Conservation (phyloP, 2,888 invertebrate species). For the Meloe dianella region DNA sequence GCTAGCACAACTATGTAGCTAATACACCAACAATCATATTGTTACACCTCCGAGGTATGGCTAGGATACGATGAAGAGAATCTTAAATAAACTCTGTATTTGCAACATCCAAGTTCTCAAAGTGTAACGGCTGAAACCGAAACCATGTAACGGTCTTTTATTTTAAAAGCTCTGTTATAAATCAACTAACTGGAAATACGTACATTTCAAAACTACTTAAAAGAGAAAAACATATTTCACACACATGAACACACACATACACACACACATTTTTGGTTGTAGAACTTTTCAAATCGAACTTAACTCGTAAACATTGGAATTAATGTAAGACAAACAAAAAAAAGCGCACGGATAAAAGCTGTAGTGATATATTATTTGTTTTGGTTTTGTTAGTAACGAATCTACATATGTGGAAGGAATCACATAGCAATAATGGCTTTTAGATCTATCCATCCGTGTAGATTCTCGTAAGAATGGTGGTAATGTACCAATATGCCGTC, state of each 20-base stretch:
- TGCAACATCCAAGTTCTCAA: slow-evolving; percentile 9
- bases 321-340: background rate
- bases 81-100: slow-evolving; percentile 6
- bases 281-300: slow-evolving; percentile 11
- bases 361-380: background rate
- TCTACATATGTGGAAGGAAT: background rate
- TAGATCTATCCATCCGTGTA: slow-evolving; percentile 3
- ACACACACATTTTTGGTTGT: background rate
- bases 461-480: background rate
- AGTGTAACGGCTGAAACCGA: slow-evolving; percentile 26
- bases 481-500: slow-evolving; percentile 1
- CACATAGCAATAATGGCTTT: background rate
- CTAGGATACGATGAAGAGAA: background rate
- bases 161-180: slow-evolving; percentile 30
- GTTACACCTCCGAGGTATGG: background rate
- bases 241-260: background rate
- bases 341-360: background rate
- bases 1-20: background rate
- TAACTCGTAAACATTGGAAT: slow-evolving; percentile 4
- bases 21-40: background rate
- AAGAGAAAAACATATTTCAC: slow-evolving; percentile 19
- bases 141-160: slow-evolving; percentile 26
- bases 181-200: slow-evolving; percentile 27
- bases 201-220: slow-evolving; percentile 22
- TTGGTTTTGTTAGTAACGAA: background rate